phyloP scores from a whole-genome alignment of 2,113 vertebrate species.

The Nycticebus coucang region DNA sequence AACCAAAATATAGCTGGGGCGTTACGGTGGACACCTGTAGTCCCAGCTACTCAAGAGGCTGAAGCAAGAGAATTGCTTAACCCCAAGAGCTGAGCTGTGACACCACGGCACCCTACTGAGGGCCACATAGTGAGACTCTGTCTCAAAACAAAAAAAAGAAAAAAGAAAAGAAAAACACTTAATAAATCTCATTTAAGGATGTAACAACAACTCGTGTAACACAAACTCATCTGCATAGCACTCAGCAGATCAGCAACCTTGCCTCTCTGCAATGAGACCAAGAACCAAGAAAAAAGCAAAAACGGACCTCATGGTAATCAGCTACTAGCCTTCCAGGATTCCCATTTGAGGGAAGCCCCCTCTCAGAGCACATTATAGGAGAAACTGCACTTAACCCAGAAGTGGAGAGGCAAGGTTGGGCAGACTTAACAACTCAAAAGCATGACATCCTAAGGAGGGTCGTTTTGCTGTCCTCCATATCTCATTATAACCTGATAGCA shows the following conservation, averaged over 20 bases:
- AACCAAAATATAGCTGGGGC: no score
- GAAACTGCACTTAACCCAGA: background rate
- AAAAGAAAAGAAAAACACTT: no score
- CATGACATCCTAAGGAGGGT: background rate
- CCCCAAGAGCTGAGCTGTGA: no score
- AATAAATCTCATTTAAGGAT: background rate
- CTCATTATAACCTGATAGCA: background rate
- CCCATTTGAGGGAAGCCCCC: background rate
- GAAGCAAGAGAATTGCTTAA: no score
- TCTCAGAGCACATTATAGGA: background rate
- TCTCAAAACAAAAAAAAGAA: no score
- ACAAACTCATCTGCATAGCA: background rate
- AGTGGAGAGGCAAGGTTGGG: background rate
- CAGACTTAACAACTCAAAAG: background rate
- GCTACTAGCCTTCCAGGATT: background rate
- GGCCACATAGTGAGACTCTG: no score
- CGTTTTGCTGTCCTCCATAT: background rate
- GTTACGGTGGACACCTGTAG: no score
- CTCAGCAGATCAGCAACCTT: background rate
- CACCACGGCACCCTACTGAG: no score
- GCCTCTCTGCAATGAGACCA: background rate
- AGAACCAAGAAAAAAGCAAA: conserved; percentile 25
- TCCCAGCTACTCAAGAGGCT: no score
- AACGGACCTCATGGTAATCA: background rate
- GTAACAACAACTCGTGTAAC: background rate